Conservation (phyloP, 2,888 invertebrate species). For the Dendrolimus houi region DNA sequence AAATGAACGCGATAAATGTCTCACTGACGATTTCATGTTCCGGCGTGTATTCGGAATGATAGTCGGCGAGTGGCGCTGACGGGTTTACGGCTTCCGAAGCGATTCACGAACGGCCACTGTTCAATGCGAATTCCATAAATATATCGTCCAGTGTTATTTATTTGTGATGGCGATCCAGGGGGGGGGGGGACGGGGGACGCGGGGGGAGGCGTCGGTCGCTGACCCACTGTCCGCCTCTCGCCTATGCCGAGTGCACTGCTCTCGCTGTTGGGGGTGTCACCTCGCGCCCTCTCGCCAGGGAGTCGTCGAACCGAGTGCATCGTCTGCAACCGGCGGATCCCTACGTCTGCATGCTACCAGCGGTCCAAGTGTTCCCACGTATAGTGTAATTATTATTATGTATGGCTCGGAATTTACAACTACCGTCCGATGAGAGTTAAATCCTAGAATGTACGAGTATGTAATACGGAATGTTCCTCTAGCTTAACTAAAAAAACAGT, state of each 20-base stretch:
- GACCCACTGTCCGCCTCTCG: conserved; percentile 1
- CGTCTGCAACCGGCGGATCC: neutral
- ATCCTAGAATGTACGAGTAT: too few species aligned
- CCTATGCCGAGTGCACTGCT: neutral
- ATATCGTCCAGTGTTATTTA: neutral
- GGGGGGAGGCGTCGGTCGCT: neutral
- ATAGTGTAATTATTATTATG: neutral
- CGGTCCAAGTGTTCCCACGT: neutral
- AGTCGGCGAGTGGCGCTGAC: neutral
- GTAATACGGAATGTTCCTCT: too few species aligned
- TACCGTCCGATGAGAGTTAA: neutral
- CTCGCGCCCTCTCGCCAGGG: neutral
- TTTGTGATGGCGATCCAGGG: neutral
- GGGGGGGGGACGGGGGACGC: neutral
- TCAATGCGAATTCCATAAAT: conserved; percentile 1
- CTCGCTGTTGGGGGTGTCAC: too few species aligned
- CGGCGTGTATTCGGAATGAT: neutral
- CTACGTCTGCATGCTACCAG: neutral
- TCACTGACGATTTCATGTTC: conserved; percentile 1
- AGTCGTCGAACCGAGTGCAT: conserved; percentile 2
- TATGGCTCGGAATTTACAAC: neutral
- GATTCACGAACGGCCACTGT: conserved; percentile 1
- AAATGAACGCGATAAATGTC: neutral
- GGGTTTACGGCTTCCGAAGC: neutral
- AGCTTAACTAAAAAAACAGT: too few species aligned